Percentiles rank a stretch among this genome's conserved stretches.
Evolutionary conservation across 2,113 vertebrate species (phyloP).

Genomic region (Ramphastos sulfuratus): DNA sequence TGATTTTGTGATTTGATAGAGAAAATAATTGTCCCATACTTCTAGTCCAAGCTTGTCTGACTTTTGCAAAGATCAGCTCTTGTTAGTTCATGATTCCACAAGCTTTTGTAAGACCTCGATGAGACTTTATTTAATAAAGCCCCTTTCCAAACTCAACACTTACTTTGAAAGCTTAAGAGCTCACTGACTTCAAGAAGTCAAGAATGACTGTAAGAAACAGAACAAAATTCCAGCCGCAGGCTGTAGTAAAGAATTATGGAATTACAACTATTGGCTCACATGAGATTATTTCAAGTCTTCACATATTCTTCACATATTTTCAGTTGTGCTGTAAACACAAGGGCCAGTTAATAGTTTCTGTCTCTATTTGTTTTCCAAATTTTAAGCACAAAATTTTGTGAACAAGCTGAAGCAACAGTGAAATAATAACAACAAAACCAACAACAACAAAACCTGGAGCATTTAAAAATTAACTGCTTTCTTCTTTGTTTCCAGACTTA

Average conservation of each 20-base stretch:
- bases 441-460: not conserved
- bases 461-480: not conserved
- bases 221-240: not conserved
- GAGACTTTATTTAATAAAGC: not conserved
- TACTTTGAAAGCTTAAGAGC: constrained; percentile 1
- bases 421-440: not conserved
- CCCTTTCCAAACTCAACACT: not conserved
- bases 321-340: not conserved
- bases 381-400: not conserved
- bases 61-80: not conserved
- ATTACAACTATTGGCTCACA: not conserved
- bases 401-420: not conserved
- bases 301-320: not conserved
- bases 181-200: not conserved
- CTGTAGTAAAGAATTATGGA: not conserved
- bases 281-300: not conserved
- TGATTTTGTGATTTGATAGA: constrained; percentile 24
- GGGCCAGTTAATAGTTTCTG: not conserved
- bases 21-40: constrained; percentile 1
- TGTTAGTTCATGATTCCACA: not conserved
- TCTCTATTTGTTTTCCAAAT: not conserved
- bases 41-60: constrained; percentile 25
- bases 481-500: not conserved
- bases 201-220: not conserved
- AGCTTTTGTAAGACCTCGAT: not conserved